phyloP scores from a whole-genome alignment of 1,140 invertebrate species.

The Argopecten irradians region DNA sequence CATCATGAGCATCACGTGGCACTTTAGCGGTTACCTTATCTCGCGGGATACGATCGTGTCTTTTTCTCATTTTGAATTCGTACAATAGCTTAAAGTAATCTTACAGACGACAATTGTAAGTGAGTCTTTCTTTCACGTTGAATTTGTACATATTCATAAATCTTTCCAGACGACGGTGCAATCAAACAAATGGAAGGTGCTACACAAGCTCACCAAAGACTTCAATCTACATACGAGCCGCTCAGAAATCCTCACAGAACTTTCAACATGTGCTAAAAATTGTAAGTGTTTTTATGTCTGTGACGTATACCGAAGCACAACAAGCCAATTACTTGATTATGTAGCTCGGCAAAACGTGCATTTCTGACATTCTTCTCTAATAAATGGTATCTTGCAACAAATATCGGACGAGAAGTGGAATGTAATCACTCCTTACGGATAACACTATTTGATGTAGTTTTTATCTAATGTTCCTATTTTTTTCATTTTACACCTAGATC shows the following conservation, averaged over 20 bases:
- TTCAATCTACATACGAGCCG: slow-evolving; percentile 79
- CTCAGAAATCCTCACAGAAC: slow-evolving; percentile 81
- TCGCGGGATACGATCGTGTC: too few relatives aligned
- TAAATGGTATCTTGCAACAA: background rate
- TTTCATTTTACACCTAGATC: too few relatives aligned
- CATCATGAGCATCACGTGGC: background rate
- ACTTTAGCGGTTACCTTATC: too few relatives aligned
- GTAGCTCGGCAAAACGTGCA: background rate
- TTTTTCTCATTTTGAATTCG: too few relatives aligned
- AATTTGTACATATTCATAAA: too few relatives aligned
- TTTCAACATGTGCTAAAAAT: slow-evolving; percentile 80
- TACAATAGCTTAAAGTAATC: too few relatives aligned
- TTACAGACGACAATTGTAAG: too few relatives aligned
- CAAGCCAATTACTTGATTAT: background rate
- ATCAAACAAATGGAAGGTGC: slow-evolving; percentile 82
- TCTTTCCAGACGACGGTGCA: slow-evolving; percentile 80
- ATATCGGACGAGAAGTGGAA: background rate
- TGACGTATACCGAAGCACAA: background rate
- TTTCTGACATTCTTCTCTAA: background rate
- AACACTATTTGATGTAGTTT: too few relatives aligned
- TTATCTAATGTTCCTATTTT: too few relatives aligned
- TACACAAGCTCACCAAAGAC: slow-evolving; percentile 81
- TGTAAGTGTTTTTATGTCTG: slow-evolving; percentile 52
- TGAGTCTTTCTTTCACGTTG: too few relatives aligned
- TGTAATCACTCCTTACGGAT: background rate